These are phyloP conservation scores for Mohoua ochrocephala DNA, from an alignment of 2,113 vertebrate species.

Conservation along the genomic window DNA sequence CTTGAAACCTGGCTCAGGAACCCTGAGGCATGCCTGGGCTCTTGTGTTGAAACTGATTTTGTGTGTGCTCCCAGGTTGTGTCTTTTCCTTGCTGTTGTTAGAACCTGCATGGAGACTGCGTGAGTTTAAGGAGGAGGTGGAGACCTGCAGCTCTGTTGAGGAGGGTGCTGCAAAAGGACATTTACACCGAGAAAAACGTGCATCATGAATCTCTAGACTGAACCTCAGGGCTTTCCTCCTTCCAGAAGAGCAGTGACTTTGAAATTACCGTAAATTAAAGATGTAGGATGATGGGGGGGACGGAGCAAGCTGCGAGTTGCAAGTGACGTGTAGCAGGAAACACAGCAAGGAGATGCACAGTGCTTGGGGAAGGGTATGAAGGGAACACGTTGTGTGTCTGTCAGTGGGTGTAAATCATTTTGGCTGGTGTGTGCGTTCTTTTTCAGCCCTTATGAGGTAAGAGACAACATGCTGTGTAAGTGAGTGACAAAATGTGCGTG, in stretches of 20 bases:
- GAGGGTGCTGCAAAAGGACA: not conserved
- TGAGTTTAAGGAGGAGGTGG: not conserved
- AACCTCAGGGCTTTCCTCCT: not conserved
- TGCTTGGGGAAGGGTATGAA: rapidly evolving
- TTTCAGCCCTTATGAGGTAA: not conserved
- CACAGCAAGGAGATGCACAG: not conserved
- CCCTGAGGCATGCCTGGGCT: not conserved
- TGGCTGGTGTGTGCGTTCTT: not conserved
- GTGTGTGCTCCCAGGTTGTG: rapidly evolving
- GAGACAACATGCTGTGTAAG: not conserved
- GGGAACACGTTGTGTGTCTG: rapidly evolving
- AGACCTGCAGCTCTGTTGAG: not conserved
- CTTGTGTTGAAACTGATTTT: not conserved
- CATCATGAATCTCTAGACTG: not conserved
- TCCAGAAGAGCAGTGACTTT: not conserved
- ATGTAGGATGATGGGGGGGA: not conserved
- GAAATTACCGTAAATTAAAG: not conserved
- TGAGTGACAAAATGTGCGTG: not conserved
- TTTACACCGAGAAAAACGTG: rapidly evolving
- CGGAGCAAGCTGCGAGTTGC: not conserved
- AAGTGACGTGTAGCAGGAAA: not conserved
- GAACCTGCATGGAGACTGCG: not conserved
- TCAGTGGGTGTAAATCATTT: not conserved
- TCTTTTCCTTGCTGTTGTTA: not conserved
- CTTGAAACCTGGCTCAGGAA: not conserved